Evolutionary conservation across 2,113 vertebrate species (phyloP).

Genomic region (Dicaeum eximium): DNA sequence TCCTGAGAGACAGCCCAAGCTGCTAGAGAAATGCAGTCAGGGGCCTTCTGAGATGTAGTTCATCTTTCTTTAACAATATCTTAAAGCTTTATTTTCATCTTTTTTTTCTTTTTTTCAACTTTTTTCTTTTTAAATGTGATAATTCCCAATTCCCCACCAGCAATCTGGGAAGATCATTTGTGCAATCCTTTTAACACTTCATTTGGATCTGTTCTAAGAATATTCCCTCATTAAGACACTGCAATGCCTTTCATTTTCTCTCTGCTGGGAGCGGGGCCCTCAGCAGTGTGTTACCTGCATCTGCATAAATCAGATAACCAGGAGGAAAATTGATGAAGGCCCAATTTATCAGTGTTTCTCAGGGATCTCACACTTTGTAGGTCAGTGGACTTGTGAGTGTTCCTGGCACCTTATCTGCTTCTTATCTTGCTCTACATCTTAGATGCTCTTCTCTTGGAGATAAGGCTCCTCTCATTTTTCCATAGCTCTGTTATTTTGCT

Average conservation of each 20-base stretch:
- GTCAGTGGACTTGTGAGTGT: not conserved
- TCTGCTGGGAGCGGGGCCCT: not conserved
- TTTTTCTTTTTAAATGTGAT: not conserved
- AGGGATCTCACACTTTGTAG: not conserved
- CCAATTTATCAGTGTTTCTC: not conserved
- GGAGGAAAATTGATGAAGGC: not conserved
- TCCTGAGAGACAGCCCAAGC: not conserved
- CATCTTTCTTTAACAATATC: not conserved
- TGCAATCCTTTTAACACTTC: not conserved
- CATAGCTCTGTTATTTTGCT: not conserved
- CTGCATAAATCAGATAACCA: not conserved
- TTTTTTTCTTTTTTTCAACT: not conserved
- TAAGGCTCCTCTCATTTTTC: not conserved
- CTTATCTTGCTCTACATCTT: not conserved
- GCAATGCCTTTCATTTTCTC: not conserved
- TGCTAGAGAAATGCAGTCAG: not conserved
- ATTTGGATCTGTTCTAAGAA: not conserved
- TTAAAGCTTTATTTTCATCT: not conserved
- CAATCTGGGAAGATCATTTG: not conserved
- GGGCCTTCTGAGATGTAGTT: not conserved
- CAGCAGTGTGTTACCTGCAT: not conserved
- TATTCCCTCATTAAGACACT: not conserved
- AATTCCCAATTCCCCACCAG: not conserved
- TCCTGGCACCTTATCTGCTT: not conserved
- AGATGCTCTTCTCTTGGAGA: not conserved